Percentiles rank a stretch among this genome's conserved stretches.
Evolutionary conservation across 2,113 vertebrate genomes (phyloP).

Genomic region (Lagopus leucura): DNA sequence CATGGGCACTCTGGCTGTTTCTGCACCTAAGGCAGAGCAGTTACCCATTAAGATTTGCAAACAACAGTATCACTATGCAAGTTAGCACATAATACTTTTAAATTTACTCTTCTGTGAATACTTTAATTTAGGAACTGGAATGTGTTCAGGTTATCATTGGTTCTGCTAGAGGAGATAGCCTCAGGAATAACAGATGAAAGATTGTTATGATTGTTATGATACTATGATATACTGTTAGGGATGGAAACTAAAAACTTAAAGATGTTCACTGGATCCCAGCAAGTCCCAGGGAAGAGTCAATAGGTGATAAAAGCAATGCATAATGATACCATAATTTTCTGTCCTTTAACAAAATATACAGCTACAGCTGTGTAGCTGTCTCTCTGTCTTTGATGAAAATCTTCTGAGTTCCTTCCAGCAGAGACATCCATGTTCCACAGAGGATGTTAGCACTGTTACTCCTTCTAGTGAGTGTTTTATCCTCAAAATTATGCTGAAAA

Average conservation of each 20-base stretch:
- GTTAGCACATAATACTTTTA: neutral
- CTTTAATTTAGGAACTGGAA: neutral
- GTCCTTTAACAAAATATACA: neutral
- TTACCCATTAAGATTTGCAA: neutral
- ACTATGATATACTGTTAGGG: neutral
- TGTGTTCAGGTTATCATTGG: neutral
- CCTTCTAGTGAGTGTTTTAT: neutral
- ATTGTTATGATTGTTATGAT: neutral
- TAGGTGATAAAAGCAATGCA: neutral
- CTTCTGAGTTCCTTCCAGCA: neutral
- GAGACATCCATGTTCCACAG: neutral
- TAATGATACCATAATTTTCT: neutral
- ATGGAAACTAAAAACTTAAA: neutral
- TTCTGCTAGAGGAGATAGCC: neutral
- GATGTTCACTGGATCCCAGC: neutral
- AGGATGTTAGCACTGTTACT: neutral
- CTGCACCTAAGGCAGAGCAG: rapidly evolving
- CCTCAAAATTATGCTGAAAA: neutral
- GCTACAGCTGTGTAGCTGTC: neutral
- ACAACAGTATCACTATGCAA: neutral
- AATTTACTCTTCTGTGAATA: rapidly evolving
- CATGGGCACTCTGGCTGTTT: neutral
- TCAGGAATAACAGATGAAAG: neutral
- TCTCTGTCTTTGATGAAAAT: neutral
- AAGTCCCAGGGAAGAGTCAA: neutral